Conservation (phyloP, 1,140 invertebrate species). For the Drosophila ogumai region DNA sequence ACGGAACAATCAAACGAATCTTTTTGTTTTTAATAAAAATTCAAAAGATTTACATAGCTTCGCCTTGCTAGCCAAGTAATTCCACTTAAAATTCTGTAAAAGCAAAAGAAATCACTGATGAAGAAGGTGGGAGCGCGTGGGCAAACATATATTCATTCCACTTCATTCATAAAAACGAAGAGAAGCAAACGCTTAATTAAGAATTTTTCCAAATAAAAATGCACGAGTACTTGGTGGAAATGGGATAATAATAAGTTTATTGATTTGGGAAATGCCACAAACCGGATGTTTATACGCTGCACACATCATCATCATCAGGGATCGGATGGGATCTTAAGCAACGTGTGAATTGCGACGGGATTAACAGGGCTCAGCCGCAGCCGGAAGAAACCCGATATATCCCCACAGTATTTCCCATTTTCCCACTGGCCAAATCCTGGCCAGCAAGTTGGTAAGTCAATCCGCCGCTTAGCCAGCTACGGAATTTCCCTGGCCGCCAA, state of each 20-base stretch:
- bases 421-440: constrained; percentile 40
- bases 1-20: constrained; percentile 73
- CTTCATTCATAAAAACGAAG: constrained; percentile 73
- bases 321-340: constrained; percentile 40
- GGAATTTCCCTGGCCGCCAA: constrained; percentile 62
- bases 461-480: constrained; percentile 63
- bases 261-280: constrained; percentile 81
- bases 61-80: constrained; percentile 56
- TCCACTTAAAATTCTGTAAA: constrained; percentile 78
- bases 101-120: constrained; percentile 4
- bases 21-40: constrained; percentile 82
- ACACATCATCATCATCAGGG: constrained; percentile 26
- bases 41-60: constrained; percentile 79
- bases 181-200: constrained; percentile 69
- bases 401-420: constrained; percentile 28
- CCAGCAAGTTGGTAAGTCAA: constrained; percentile 81
- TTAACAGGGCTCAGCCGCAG: constrained; percentile 41
- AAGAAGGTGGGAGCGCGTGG: background rate
- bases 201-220: constrained; percentile 72
- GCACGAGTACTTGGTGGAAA: constrained; percentile 37
- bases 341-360: constrained; percentile 72
- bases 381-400: constrained; percentile 31
- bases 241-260: constrained; percentile 77
- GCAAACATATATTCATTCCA: constrained; percentile 17
- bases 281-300: constrained; percentile 73